phyloP scores from a whole-genome alignment of 2,888 invertebrate genomes.

The Lithophane ornitopus region DNA sequence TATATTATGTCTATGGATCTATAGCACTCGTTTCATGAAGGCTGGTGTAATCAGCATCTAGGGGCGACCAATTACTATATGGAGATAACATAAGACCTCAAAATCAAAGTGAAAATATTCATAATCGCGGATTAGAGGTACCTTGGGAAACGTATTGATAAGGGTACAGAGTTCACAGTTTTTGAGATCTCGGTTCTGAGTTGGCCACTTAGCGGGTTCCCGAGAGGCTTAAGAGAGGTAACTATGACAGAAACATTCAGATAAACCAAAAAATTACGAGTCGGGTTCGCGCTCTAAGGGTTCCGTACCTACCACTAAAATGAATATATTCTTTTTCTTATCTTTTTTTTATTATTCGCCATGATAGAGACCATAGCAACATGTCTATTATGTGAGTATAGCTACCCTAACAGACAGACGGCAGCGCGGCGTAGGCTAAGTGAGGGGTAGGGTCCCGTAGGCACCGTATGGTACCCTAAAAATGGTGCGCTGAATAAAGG shows the following conservation, averaged over 20 bases:
- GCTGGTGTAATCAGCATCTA: constrained; percentile 15
- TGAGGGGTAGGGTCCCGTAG: not conserved
- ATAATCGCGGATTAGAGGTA: constrained; percentile 1
- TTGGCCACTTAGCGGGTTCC: constrained; percentile 1
- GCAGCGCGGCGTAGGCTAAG: not conserved
- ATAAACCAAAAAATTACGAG: not conserved
- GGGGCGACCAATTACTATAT: constrained; percentile 18
- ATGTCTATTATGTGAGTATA: not conserved
- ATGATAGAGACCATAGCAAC: not conserved
- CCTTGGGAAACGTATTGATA: constrained; percentile 12
- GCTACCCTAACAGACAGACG: no score
- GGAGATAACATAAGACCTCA: no score
- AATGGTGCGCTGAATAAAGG: no score
- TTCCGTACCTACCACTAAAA: not conserved
- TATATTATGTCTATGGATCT: constrained; percentile 5
- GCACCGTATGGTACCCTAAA: not conserved
- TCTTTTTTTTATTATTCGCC: not conserved
- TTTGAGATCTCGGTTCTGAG: not conserved
- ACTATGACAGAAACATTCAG: not conserved
- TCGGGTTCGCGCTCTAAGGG: not conserved
- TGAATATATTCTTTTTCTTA: not conserved
- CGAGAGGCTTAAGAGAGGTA: not conserved
- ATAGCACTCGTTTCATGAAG: constrained; percentile 15
- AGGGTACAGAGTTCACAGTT: not conserved
- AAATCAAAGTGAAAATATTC: constrained; percentile 12